phyloP scores from a whole-genome alignment of 2,113 vertebrate species.

The Rhynchopsitta pachyrhyncha region DNA sequence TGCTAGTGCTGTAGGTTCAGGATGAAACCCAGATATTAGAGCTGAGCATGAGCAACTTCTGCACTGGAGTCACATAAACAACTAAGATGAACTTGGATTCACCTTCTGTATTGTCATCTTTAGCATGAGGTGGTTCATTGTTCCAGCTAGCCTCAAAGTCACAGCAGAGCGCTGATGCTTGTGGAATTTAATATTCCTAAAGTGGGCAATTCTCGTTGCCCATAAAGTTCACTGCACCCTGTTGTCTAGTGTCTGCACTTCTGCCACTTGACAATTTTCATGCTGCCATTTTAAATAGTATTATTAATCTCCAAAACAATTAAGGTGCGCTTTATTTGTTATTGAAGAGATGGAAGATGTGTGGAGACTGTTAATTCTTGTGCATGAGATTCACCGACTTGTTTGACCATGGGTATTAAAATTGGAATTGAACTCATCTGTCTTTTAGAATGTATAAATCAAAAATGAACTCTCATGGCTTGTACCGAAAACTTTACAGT shows the following conservation, averaged over 20 bases:
- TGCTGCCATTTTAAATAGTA: background rate
- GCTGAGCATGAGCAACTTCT: background rate
- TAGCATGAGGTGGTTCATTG: background rate
- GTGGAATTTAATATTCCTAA: background rate
- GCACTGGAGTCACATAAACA: background rate
- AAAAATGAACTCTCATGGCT: background rate
- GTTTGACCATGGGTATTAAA: background rate
- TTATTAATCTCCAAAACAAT: background rate
- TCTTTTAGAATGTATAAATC: background rate
- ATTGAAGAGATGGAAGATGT: background rate
- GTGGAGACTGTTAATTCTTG: background rate
- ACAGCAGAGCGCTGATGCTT: background rate
- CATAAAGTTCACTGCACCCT: background rate
- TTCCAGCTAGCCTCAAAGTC: background rate
- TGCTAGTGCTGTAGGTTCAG: background rate
- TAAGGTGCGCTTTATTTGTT: background rate
- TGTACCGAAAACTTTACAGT: background rate
- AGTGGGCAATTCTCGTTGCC: background rate
- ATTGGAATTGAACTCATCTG: background rate
- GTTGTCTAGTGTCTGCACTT: background rate
- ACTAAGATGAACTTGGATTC: background rate
- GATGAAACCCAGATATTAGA: background rate
- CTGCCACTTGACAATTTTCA: background rate
- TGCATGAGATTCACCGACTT: background rate
- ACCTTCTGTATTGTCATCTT: background rate